Conservation (phyloP, 2,113 vertebrate genomes). For the Prinia subflava region DNA sequence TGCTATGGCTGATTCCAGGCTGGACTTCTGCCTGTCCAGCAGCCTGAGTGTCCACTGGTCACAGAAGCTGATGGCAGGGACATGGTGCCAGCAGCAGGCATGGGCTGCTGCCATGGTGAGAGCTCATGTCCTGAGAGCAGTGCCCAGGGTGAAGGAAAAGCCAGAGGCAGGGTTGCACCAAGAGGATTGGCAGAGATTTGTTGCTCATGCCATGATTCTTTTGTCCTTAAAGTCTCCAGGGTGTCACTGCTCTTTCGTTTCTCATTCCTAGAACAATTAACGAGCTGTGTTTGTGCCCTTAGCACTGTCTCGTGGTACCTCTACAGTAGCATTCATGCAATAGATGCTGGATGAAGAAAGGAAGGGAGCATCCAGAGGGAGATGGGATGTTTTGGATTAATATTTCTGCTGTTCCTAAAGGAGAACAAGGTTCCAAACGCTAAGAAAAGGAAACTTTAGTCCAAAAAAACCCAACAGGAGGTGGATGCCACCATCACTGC, state of each 20-base stretch:
- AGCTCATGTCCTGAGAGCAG: neutral
- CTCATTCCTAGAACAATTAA: neutral
- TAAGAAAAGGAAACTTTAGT: neutral
- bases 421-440: neutral
- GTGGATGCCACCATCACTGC: neutral
- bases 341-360: neutral
- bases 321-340: neutral
- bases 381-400: neutral
- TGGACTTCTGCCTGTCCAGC: neutral
- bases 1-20: neutral
- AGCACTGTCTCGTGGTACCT: accelerated
- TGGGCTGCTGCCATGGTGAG: neutral
- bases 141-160: neutral
- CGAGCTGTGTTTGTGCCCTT: neutral
- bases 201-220: neutral
- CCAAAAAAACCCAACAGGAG: neutral
- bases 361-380: neutral
- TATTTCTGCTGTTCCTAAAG: neutral
- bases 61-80: neutral
- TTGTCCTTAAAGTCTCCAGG: neutral
- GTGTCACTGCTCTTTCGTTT: neutral
- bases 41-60: neutral
- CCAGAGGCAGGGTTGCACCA: neutral
- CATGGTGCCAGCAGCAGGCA: neutral
- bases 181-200: neutral